Conservation (phyloP, 2,797 vertebrate genomes). For the Sylvia borin region DNA sequence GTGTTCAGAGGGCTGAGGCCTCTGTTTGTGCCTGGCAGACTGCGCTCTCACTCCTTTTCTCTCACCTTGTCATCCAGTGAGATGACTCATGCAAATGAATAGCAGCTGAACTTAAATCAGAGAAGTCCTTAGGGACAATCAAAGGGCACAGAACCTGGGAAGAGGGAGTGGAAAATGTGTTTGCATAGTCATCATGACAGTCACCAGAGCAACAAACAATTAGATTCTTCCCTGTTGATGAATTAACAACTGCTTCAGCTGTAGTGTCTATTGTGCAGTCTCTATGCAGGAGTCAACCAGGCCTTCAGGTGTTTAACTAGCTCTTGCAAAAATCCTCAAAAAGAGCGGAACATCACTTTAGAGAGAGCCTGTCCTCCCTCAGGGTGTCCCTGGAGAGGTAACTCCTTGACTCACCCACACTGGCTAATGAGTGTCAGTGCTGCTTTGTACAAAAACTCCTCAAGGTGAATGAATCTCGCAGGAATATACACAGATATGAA, state of each 20-base stretch:
- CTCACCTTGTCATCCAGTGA: constrained; percentile 15
- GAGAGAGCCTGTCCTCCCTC: neutral
- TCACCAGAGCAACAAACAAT: constrained; percentile 45
- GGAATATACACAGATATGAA: neutral
- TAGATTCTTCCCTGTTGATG: constrained; percentile 3
- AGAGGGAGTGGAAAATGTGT: neutral
- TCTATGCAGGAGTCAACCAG: neutral
- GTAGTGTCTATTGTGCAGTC: neutral
- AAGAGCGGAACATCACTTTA: neutral
- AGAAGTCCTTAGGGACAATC: constrained; percentile 22
- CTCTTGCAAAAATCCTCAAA: neutral
- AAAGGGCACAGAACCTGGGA: constrained; percentile 31
- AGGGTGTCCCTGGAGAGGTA: neutral
- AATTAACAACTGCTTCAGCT: neutral
- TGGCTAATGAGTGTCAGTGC: constrained; percentile 18
- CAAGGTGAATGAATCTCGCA: constrained; percentile 10
- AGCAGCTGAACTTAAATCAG: constrained; percentile 38
- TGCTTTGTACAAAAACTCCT: neutral
- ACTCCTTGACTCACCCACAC: neutral
- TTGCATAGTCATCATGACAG: constrained; percentile 34
- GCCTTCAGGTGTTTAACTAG: constrained; percentile 7
- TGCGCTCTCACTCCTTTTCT: constrained; percentile 3
- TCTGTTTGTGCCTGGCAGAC: neutral
- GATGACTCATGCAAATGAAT: constrained; percentile 53
- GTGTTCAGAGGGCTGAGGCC: neutral